A percentile compares a stretch with the other conserved stretches of the same genome.
phyloP scores from a whole-genome alignment of 2,888 invertebrate species.

The Autographa gamma region DNA sequence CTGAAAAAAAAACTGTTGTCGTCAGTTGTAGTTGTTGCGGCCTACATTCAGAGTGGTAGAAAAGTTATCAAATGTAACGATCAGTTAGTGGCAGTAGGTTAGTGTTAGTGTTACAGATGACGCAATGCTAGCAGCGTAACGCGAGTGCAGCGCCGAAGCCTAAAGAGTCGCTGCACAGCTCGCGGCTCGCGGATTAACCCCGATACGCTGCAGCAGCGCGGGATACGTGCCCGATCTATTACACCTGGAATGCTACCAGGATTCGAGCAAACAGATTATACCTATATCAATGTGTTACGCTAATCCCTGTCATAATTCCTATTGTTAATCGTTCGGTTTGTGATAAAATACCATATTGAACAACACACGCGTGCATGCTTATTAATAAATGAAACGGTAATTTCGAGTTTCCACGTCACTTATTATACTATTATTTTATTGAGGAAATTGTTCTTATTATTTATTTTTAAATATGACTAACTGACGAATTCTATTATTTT shows the following conservation, averaged over 20 bases:
- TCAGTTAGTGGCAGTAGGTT: conserved; percentile 7
- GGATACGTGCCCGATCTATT: conserved; percentile 14
- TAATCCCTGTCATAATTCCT: conserved; percentile 33
- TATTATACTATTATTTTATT: neutral
- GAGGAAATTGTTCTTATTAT: neutral
- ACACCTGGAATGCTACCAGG: conserved; percentile 33
- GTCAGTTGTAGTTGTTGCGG: neutral
- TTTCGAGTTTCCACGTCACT: neutral
- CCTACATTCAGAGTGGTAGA: neutral
- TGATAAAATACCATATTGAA: conserved; percentile 31
- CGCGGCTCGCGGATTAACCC: too few relatives aligned
- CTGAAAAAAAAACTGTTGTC: neutral
- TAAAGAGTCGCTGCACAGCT: conserved; percentile 19
- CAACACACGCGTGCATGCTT: conserved; percentile 7
- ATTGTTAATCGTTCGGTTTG: conserved; percentile 29
- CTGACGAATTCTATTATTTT: neutral
- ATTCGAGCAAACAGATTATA: neutral
- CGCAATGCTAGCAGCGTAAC: conserved; percentile 7
- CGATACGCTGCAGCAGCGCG: too few relatives aligned
- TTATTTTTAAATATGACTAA: neutral
- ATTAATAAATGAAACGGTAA: conserved; percentile 12
- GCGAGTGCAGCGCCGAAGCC: conserved; percentile 44
- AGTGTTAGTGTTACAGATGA: conserved; percentile 2
- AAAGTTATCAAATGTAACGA: neutral
- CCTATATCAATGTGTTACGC: conserved; percentile 7